Base-by-base conservation (phyloP, 2,888 invertebrate genomes). In the Pandemis heparana region DNA sequence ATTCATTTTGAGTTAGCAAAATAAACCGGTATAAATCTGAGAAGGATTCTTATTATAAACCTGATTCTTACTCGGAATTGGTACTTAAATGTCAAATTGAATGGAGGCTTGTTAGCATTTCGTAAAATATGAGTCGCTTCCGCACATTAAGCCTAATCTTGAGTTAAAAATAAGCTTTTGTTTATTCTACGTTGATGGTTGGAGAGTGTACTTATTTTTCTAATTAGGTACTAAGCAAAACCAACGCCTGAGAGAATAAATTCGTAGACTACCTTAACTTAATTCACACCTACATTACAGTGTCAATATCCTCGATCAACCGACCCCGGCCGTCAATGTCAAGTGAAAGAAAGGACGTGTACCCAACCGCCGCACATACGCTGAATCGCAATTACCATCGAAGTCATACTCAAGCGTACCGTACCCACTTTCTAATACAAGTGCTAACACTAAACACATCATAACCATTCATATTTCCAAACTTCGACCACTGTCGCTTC, bases 281-380 rank as follows among this genome's bases (percentile, higher is more conserved):
- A 51, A 62, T 70, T 70, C 71, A 74, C 63, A 67, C 74, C 63
- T 70, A 32, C 23, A 23, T 32, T 16, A 62, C 39, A 83, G 83
- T 85, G 88, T 89, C 88, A 90, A 89, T 88, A 91, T 92, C 86
- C 88, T 88, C 84, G 79, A 84, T 79, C 77, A 83, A 88, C 87
- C 86, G 86, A 88, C 88, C 89, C 85, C 80, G 82, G 78, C 80
- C 83, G 83, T 87, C 92, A 93, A 92, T 93, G 94, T 93, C 92
- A 93, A 92, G 89, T 89, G 88, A 93, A 89, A 89, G 89, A 92
- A 86, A 83, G 86, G 87, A 87, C 86, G 83, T 87, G 85, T 53
- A 53, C 61, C 64, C 46, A 48, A 61, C 62, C 53, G 62, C 46
- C 64, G 63, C 32, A 18, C 69, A 43, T 81, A 78, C 78, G 74